phyloP scores from a whole-genome alignment of 2,113 vertebrate genomes.

The Urocynchramus pylzowi region DNA sequence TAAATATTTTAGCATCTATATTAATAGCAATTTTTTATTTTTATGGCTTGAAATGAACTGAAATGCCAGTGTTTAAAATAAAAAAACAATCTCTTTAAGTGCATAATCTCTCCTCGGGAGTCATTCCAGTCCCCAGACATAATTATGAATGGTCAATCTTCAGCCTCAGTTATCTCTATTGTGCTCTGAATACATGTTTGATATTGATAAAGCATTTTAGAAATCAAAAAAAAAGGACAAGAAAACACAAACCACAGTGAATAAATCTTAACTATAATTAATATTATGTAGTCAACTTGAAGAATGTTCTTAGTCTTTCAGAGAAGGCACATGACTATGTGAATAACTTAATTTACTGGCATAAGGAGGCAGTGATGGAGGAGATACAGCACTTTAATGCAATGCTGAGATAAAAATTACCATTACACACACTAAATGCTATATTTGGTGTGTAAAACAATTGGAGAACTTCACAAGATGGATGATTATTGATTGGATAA shows the following conservation, averaged over 20 bases:
- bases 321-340: neutral
- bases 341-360: constrained; percentile 13
- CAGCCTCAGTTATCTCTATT: neutral
- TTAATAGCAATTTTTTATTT: neutral
- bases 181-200: neutral
- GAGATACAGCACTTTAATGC: neutral
- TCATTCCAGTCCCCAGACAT: neutral
- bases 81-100: neutral
- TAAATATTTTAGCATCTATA: neutral
- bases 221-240: neutral
- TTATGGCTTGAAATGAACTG: neutral
- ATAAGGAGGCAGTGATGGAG: neutral
- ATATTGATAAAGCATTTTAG: neutral
- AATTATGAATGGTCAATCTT: neutral
- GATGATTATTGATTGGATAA: neutral
- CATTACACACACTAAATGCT: neutral
- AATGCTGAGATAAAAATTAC: constrained; percentile 8
- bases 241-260: neutral
- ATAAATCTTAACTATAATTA: neutral
- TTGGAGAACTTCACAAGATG: neutral
- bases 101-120: neutral
- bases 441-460: neutral
- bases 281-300: neutral
- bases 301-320: neutral
- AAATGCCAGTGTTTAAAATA: neutral